Base-by-base conservation (phyloP, 2,797 vertebrate species). In the Phrynocephalus guinanensis region DNA sequence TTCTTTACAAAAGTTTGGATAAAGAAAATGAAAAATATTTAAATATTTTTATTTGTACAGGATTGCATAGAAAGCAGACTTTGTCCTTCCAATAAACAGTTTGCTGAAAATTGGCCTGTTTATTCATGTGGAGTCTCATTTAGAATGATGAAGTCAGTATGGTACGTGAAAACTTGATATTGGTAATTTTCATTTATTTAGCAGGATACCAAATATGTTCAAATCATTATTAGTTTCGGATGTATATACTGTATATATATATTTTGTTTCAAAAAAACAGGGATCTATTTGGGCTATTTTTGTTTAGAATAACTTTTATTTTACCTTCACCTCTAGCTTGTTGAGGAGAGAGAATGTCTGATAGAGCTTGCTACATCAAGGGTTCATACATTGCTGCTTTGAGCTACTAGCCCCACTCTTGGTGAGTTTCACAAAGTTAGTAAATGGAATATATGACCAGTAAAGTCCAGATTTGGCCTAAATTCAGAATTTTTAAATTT, bases 31-130 rank as follows among this genome's bases (percentile, higher is more conserved):
- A 28, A 76, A 50, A 83, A 28, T 22, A 84, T 66, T 79, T n/a
- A 67, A 79, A 79, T 90, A 6, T 68, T 75, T 87, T 20, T 60
- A 81, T 48, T 90, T 92, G 1, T 50, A 1, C 70, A 85, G 68
- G 63, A 7, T 83, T 92, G 87, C 48, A 86, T 38, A 92, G 26
- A 22, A 90, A 86, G 88, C 8, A 60, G 28, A 44, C 82, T 77
- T 18, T 84, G 80, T 4, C 0, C 18, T 78, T 11, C 13, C 73
- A 83, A 85, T 72, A 82, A 71, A 44, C 44, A 0, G 72, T 3
- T 87, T 91, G 16, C 89, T 86, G 71, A 89, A 86, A 76, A 22
- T 72, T 44, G 11, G 5, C 76, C 0, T 82, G 2, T 77, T 85
- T 20, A 16, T 78, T 90, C 86, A 78, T 13, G 2, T n/a, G 6